A percentile compares a stretch with the other conserved stretches of the same genome.
Evolutionary conservation across 2,797 vertebrate genomes (phyloP).

Genomic region (Coracias cyanogaster): DNA sequence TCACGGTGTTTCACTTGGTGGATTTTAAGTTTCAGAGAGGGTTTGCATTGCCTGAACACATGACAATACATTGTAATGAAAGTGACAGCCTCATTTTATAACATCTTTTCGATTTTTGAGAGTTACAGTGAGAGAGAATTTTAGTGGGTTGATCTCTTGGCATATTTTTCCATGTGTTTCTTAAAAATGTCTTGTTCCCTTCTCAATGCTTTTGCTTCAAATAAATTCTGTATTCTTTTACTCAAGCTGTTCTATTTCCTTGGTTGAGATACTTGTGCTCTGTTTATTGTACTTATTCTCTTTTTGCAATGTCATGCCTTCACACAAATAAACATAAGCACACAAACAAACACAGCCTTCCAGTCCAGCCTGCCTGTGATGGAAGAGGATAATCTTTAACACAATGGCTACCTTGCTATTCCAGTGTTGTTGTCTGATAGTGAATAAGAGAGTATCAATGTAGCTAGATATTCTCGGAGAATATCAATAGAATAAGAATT

Average conservation of each 20-base stretch:
- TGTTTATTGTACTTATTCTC: conserved; percentile 8
- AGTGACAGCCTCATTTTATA: neutral
- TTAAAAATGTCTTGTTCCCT: neutral
- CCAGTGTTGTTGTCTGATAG: neutral
- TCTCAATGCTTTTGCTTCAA: neutral
- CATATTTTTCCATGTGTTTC: neutral
- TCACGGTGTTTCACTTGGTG: neutral
- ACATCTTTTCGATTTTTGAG: neutral
- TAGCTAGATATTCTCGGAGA: neutral
- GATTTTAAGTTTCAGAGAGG: neutral
- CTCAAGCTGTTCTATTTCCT: neutral
- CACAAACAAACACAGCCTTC: neutral
- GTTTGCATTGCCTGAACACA: neutral
- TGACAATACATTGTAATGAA: neutral
- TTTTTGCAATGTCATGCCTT: neutral
- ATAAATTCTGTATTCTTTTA: neutral
- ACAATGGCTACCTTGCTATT: neutral
- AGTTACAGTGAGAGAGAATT: neutral
- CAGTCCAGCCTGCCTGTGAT: neutral
- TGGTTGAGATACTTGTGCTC: neutral
- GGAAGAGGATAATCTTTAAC: neutral
- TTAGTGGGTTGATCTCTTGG: neutral
- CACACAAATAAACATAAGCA: neutral
- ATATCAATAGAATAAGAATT: neutral
- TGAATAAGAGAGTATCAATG: neutral